These are phyloP conservation scores for Pachymerium ferrugineum DNA, from an alignment of 2,888 invertebrate species.

Conservation along the genomic window DNA sequence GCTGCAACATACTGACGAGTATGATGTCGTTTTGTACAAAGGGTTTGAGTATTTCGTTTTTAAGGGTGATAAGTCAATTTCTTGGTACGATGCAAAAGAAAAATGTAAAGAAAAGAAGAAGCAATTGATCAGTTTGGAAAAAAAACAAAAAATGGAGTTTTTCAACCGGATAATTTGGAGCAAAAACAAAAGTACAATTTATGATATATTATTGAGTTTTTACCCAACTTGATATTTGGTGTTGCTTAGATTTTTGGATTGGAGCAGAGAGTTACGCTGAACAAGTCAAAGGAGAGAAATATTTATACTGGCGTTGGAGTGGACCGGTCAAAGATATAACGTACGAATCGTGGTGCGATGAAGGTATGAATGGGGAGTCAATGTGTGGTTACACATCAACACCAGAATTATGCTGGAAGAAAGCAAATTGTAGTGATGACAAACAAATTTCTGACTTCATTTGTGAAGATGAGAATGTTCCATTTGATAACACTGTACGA, in stretches of 20 bases:
- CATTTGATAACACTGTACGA: no score
- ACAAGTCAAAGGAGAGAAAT: background rate
- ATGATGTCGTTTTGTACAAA: background rate
- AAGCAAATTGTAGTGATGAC: background rate
- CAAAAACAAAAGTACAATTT: background rate
- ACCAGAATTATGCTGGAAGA: background rate
- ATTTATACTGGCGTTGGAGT: background rate
- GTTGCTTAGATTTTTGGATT: background rate
- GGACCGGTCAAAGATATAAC: background rate
- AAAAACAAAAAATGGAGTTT: background rate
- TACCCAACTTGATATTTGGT: background rate
- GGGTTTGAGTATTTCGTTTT: background rate
- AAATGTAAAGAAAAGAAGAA: background rate
- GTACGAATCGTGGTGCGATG: background rate
- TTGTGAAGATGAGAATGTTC: background rate
- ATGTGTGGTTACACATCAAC: background rate
- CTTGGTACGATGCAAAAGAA: background rate
- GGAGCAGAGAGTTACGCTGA: background rate
- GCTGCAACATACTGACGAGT: background rate
- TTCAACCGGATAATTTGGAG: background rate
- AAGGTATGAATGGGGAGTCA: background rate
- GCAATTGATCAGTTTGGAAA: background rate
- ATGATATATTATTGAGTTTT: background rate
- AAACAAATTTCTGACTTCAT: background rate
- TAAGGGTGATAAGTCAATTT: background rate